phyloP scores from a whole-genome alignment of 2,888 invertebrate species.

The Ferdinandea cuprea region DNA sequence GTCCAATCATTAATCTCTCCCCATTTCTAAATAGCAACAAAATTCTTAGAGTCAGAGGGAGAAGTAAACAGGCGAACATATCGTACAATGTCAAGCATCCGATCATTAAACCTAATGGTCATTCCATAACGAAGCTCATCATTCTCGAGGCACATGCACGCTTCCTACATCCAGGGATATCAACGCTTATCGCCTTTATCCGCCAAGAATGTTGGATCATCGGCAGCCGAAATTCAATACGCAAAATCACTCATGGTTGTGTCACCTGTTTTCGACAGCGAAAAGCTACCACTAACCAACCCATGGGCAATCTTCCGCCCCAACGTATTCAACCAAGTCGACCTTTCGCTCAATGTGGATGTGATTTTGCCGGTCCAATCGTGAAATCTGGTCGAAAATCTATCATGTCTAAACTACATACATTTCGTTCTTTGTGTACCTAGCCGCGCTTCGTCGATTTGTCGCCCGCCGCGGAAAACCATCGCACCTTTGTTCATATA shows the following conservation, averaged over 20 bases:
- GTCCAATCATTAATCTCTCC: too few relatives aligned
- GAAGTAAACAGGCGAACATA: slow-evolving; percentile 66
- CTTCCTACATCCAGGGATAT: slow-evolving; percentile 11
- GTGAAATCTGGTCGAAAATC: slow-evolving; percentile 20
- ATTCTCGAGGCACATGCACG: slow-evolving; percentile 1
- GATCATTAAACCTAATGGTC: slow-evolving; percentile 21
- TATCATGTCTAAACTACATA: slow-evolving; percentile 30
- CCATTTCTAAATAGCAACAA: slow-evolving; percentile 72
- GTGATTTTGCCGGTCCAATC: slow-evolving; percentile 42
- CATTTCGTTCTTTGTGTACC: slow-evolving; percentile 40
- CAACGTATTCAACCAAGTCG: slow-evolving; percentile 21
- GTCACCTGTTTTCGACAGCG: slow-evolving; percentile 25
- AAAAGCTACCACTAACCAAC: slow-evolving; percentile 2
- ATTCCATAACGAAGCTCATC: slow-evolving; percentile 6
- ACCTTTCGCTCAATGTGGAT: slow-evolving; percentile 33
- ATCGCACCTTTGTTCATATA: slow-evolving; percentile 40
- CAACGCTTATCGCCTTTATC: slow-evolving; percentile 8
- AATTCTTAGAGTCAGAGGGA: slow-evolving; percentile 76
- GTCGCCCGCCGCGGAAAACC: slow-evolving; percentile 49
- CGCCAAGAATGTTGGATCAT: slow-evolving; percentile 18
- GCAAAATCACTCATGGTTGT: slow-evolving; percentile 7
- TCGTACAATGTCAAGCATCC: slow-evolving; percentile 39
- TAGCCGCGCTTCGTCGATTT: slow-evolving; percentile 48
- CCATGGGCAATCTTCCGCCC: slow-evolving; percentile 34
- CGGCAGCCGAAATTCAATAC: neutral